A percentile compares a stretch with the other conserved stretches of the same genome.
Conservation (phyloP, 2,888 invertebrate species). For the Magallana nippona region DNA sequence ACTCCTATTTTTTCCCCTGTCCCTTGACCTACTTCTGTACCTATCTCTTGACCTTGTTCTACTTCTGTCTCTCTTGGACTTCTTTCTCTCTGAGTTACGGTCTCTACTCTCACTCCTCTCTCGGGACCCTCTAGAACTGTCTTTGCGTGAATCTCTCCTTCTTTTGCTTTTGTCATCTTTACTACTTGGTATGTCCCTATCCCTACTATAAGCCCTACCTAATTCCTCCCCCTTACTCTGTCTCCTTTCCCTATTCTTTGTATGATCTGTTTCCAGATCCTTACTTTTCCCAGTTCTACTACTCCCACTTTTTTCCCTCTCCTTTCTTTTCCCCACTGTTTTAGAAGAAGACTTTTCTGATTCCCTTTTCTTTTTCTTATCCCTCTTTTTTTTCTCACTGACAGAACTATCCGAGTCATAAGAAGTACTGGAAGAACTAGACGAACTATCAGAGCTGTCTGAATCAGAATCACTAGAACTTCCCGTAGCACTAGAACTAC, state of each 20-base stretch:
- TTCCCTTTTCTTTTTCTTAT: slow-evolving; percentile 45
- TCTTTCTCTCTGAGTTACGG: slow-evolving; percentile 47
- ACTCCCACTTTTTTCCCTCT: slow-evolving; percentile 53
- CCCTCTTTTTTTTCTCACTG: slow-evolving; percentile 38
- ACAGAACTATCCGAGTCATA: slow-evolving; percentile 39
- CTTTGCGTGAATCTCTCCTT: slow-evolving; percentile 32
- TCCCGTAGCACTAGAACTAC: slow-evolving; percentile 58
- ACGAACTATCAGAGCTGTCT: slow-evolving; percentile 40
- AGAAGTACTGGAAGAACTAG: slow-evolving; percentile 43
- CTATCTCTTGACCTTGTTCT: slow-evolving; percentile 46
- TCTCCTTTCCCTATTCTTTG: slow-evolving; percentile 46
- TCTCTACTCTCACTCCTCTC: slow-evolving; percentile 48
- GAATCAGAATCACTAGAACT: slow-evolving; percentile 59
- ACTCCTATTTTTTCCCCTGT: slow-evolving; percentile 52
- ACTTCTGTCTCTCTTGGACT: slow-evolving; percentile 42
- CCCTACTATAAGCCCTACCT: slow-evolving; percentile 47
- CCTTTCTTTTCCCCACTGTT: slow-evolving; percentile 45
- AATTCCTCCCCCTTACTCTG: slow-evolving; percentile 33
- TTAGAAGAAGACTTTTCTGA: slow-evolving; percentile 39
- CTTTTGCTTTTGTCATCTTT: slow-evolving; percentile 16
- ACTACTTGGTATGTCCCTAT: slow-evolving; percentile 46
- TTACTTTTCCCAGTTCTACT: slow-evolving; percentile 49
- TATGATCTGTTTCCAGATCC: slow-evolving; percentile 50
- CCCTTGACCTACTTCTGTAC: slow-evolving; percentile 47
- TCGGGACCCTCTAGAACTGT: slow-evolving; percentile 12